Evolutionary conservation across 37 sponge, comb jelly and placozoan species (phyloP), one percentile per base, ranked within the genome.

Genomic region (Tethya wilhelma): DNA sequence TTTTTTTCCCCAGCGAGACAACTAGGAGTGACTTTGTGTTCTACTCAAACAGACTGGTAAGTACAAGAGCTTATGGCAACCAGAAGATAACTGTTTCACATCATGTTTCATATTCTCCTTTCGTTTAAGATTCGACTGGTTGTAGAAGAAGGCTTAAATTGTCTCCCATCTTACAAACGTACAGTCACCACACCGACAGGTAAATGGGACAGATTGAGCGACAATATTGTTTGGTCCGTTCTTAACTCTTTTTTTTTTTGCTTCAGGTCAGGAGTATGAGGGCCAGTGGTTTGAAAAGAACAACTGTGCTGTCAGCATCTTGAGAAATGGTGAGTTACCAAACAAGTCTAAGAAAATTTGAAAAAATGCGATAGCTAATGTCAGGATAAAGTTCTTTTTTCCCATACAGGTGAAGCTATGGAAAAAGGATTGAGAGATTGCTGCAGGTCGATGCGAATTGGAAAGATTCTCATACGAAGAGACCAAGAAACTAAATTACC

Each of bases 281-380:
- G 97, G 97, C 0, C 67, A 82, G 25, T 84, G 70, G 79, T 97
- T 97, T 79, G 79, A 79, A 55, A 87, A 90, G 59, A 87, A 67
- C 40, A 94, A 89, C 79, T 97, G 97, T 89, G 97, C 91, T 19
- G 97, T 97, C 64, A 97, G 97, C 74, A 94, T 97, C 42, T 80
- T 97, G 29, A 59, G 97, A 64, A 97, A 93, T 89, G 97, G 97
- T 96, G 40, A 59, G 59, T 19, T 38, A 4, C 20, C 28, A n/a
- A 69, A n/a, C n/a, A n/a, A n/a, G n/a, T n/a, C n/a, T n/a, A n/a
- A n/a, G n/a, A n/a, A n/a, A n/a, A n/a, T n/a, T n/a, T n/a, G n/a
- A n/a, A n/a, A n/a, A n/a, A n/a, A n/a, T n/a, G n/a, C n/a, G n/a
- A n/a, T n/a, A n/a, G n/a, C 23, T 59, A 29, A 59, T 59, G 28